phyloP scores from a whole-genome alignment of 2,113 vertebrate genomes.

The Platycercus adscitus region DNA sequence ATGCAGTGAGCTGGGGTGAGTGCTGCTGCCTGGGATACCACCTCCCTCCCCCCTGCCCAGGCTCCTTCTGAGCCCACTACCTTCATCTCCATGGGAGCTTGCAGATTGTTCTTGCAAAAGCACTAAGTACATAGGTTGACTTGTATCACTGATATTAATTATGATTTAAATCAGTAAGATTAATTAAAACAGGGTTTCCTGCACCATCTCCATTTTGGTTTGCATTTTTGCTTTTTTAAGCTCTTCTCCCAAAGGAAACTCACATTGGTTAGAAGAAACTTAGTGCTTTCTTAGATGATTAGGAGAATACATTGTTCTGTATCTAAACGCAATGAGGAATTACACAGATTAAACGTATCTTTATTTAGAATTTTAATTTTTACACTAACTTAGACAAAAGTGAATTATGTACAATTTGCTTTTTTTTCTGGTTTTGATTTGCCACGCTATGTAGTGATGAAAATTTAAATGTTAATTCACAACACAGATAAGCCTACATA shows the following conservation, averaged over 20 bases:
- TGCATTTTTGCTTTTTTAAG: not conserved
- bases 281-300: not conserved
- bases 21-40: not conserved
- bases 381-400: not conserved
- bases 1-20: not conserved
- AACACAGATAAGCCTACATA: not conserved
- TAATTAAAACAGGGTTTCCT: not conserved
- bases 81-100: rapidly evolving
- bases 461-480: not conserved
- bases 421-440: not conserved
- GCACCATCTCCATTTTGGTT: not conserved
- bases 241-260: not conserved
- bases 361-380: not conserved
- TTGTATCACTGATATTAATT: not conserved
- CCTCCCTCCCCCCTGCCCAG: not conserved
- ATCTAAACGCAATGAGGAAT: not conserved
- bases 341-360: not conserved
- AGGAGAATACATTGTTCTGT: not conserved
- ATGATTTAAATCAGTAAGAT: not conserved
- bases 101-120: not conserved
- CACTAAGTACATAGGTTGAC: not conserved
- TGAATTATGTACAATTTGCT: not conserved
- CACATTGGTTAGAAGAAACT: not conserved
- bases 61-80: not conserved
- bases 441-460: not conserved